Conservation (phyloP, 2,113 vertebrate species). For the Numenius arquata region DNA sequence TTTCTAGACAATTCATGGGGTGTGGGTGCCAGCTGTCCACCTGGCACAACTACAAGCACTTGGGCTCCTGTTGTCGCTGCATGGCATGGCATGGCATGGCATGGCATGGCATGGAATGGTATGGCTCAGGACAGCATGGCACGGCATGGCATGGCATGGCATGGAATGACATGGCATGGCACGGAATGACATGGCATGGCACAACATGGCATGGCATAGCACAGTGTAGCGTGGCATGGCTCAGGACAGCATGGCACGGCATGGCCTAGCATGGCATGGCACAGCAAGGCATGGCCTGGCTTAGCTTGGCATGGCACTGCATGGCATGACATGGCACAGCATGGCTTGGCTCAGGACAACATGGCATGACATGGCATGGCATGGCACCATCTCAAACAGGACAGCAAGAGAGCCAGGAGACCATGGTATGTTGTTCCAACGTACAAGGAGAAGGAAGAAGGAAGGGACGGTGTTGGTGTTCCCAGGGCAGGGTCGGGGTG, state of each 20-base stretch:
- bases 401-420: background rate
- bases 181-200: rapidly evolving
- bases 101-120: rapidly evolving
- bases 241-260: background rate
- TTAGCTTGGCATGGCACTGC: background rate
- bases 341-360: no score
- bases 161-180: background rate
- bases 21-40: background rate
- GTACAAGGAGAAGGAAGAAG: background rate
- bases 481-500: background rate
- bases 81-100: background rate
- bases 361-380: background rate
- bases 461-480: no score
- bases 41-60: background rate
- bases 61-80: background rate
- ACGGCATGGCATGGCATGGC: rapidly evolving
- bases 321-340: background rate
- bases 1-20: background rate
- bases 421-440: rapidly evolving
- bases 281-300: background rate
- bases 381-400: background rate
- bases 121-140: rapidly evolving
- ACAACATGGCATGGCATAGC: no score
- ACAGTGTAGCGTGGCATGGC: no score
- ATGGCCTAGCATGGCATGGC: background rate